Evolutionary conservation across 2,888 invertebrate species (phyloP).

Genomic region (Empis livida): DNA sequence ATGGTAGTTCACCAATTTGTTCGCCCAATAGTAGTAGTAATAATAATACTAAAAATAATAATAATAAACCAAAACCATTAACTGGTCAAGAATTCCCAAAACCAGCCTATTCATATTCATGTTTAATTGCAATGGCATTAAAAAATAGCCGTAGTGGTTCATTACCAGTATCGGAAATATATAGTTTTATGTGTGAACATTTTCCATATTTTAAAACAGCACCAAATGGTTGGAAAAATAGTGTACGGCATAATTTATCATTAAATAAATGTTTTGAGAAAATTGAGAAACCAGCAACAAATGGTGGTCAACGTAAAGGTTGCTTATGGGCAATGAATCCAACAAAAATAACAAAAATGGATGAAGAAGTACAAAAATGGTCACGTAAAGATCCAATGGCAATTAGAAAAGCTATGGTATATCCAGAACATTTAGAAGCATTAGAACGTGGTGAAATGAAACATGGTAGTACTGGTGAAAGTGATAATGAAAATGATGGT

Average conservation of each 20-base stretch:
- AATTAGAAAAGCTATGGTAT: conserved; percentile 86
- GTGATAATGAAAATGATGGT: conserved; percentile 43
- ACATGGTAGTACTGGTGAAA: conserved; percentile 50
- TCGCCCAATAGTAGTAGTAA: not conserved
- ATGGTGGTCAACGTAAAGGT: conserved; percentile 70
- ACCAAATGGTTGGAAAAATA: conserved; percentile 98
- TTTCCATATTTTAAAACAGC: conserved; percentile 98
- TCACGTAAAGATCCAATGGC: conserved; percentile 88
- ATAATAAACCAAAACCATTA: conserved; percentile 20
- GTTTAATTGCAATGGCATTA: conserved; percentile 93
- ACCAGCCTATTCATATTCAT: conserved; percentile 95
- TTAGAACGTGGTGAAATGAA: conserved; percentile 82
- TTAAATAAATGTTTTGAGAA: conserved; percentile 98
- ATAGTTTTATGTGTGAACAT: conserved; percentile 97
- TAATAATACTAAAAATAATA: conserved; percentile 13
- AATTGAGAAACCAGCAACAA: conserved; percentile 86
- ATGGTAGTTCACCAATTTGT: not conserved
- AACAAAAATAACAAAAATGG: conserved; percentile 89
- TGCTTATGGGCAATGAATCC: conserved; percentile 98
- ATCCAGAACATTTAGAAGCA: conserved; percentile 75
- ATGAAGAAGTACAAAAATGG: conserved; percentile 97
- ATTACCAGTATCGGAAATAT: conserved; percentile 94
- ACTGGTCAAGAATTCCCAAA: conserved; percentile 61
- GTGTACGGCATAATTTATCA: conserved; percentile 92
- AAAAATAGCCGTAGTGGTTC: conserved; percentile 92